These are phyloP conservation scores for Macaria liturata DNA, from an alignment of 2,888 invertebrate species.

Conservation along the genomic window DNA sequence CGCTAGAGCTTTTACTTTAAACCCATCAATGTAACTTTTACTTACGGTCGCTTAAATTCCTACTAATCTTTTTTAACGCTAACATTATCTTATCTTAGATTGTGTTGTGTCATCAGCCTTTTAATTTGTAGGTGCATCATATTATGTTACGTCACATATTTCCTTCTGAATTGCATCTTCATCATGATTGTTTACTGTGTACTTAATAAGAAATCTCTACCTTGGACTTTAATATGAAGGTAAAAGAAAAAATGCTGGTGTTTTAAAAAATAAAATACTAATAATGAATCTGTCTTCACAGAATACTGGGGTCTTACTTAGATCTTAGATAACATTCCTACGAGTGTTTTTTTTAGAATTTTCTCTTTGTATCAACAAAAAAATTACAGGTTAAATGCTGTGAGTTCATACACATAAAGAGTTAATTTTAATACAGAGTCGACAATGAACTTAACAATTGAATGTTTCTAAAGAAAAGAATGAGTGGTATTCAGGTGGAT, in stretches of 20 bases:
- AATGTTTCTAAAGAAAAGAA: constrained; percentile 42
- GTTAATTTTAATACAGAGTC: constrained; percentile 40
- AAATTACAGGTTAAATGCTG: neutral
- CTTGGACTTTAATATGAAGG: neutral
- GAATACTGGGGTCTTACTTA: too few relatives aligned
- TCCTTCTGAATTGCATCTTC: constrained; percentile 10
- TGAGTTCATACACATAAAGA: constrained; percentile 9
- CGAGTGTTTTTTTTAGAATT: too few relatives aligned
- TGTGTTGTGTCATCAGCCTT: constrained; percentile 46
- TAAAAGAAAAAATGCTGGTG: too few relatives aligned
- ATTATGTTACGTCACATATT: constrained; percentile 16
- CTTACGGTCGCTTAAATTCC: constrained; percentile 36
- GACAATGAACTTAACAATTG: constrained; percentile 43
- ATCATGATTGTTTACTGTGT: constrained; percentile 4
- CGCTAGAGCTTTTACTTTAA: constrained; percentile 20
- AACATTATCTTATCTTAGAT: constrained; percentile 45
- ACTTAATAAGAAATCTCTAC: constrained; percentile 4
- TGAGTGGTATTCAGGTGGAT: constrained; percentile 58
- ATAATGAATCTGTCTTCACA: too few relatives aligned
- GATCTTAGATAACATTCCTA: too few relatives aligned
- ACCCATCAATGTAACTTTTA: constrained; percentile 34
- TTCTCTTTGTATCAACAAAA: neutral
- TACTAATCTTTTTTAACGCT: constrained; percentile 39
- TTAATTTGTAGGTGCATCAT: constrained; percentile 33
- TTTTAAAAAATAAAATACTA: too few relatives aligned